Evolutionary conservation across 2,113 vertebrate species (phyloP).

Genomic region (Hepsetus odoe): DNA sequence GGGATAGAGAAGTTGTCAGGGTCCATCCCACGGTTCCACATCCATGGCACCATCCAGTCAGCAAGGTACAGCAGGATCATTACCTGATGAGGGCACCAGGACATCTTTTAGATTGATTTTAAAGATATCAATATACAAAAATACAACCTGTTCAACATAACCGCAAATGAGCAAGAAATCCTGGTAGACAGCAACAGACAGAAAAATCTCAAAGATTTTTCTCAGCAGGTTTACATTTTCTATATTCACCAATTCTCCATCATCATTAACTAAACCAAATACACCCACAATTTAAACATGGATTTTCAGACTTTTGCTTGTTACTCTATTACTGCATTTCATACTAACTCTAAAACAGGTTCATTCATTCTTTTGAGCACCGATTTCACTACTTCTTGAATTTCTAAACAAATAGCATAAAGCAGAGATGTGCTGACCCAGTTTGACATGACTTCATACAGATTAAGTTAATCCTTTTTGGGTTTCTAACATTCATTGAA

Average conservation of each 20-base stretch:
- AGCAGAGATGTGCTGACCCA: not conserved
- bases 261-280: too few relatives aligned
- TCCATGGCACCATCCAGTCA: conserved; percentile 99
- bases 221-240: too few relatives aligned
- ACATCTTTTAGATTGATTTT: not conserved
- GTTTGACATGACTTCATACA: not conserved
- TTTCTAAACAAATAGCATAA: not conserved
- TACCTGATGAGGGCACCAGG: conserved; percentile 75
- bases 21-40: conserved; percentile 96
- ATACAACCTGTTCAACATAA: too few relatives aligned
- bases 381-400: not conserved
- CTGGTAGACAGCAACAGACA: not conserved
- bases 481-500: too few relatives aligned
- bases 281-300: too few relatives aligned
- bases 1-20: conserved; percentile 99
- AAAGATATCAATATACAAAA: too few relatives aligned
- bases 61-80: conserved; percentile 95
- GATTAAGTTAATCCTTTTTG: not conserved
- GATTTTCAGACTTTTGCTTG: too few relatives aligned
- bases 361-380: too few relatives aligned
- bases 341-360: too few relatives aligned
- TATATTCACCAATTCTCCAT: too few relatives aligned
- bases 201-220: not conserved
- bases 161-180: too few relatives aligned
- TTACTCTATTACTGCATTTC: not conserved